phyloP scores from a whole-genome alignment of 2,888 invertebrate genomes.

The Caenorhabditis sp. region DNA sequence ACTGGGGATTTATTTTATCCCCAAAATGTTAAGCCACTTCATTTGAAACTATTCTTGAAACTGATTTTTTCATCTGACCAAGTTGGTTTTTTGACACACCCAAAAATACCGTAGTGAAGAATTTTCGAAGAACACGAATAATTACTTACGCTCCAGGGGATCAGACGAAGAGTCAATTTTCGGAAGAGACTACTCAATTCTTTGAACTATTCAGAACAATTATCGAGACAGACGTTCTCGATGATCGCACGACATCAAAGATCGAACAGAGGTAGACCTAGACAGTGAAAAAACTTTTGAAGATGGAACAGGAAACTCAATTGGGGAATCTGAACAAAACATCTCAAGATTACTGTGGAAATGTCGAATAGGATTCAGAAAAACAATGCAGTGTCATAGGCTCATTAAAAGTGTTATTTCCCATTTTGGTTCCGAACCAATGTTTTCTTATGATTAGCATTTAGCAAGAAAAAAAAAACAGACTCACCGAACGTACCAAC shows the following conservation, averaged over 20 bases:
- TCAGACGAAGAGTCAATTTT: too few relatives aligned
- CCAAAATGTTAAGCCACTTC: too few relatives aligned
- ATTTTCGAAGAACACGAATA: too few relatives aligned
- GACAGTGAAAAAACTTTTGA: neutral
- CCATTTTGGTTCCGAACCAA: neutral
- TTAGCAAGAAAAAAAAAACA: constrained; percentile 2
- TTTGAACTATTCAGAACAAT: constrained; percentile 16
- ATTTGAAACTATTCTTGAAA: too few relatives aligned
- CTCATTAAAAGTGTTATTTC: neutral
- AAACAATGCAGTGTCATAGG: neutral
- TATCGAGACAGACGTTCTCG: constrained; percentile 11
- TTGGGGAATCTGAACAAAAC: too few relatives aligned
- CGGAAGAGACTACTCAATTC: neutral
- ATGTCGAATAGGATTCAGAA: too few relatives aligned
- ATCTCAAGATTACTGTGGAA: neutral
- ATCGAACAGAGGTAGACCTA: neutral
- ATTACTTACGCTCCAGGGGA: too few relatives aligned
- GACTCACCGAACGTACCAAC: constrained; percentile 16
- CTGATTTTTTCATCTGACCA: too few relatives aligned
- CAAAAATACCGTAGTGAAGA: too few relatives aligned
- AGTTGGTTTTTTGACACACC: too few relatives aligned
- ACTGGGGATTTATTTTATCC: too few relatives aligned
- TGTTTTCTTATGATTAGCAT: neutral
- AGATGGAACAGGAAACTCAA: neutral
- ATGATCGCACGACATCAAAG: constrained; percentile 9